These are phyloP conservation scores for Atta texana DNA, from an alignment of 1,140 invertebrate genomes.

Conservation along the genomic window DNA sequence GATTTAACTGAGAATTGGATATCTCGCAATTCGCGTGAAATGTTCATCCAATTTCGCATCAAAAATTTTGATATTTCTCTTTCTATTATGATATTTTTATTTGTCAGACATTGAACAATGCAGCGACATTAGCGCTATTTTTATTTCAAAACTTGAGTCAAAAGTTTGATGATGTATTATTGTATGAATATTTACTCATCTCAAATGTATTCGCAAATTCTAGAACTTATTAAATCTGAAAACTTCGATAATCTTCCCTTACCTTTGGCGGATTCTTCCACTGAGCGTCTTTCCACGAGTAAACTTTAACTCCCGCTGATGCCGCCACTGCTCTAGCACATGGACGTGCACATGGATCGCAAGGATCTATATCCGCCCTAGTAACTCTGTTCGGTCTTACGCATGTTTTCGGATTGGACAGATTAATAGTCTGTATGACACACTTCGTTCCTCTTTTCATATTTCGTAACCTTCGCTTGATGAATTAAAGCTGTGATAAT, in stretches of 20 bases:
- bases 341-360: not conserved
- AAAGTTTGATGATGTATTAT: not conserved
- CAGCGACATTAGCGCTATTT: not conserved
- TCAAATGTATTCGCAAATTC: not conserved
- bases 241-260: not conserved
- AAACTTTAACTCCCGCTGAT: slow-evolving; percentile 72
- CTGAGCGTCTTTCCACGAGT: slow-evolving; percentile 70
- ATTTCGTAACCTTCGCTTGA: not conserved
- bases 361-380: slow-evolving; percentile 62
- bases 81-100: not conserved
- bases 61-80: not conserved
- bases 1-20: slow-evolving; percentile 47
- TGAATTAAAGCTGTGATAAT: not conserved
- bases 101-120: not conserved
- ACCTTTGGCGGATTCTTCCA: slow-evolving; percentile 76
- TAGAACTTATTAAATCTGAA: not conserved
- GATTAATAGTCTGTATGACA: slow-evolving; percentile 77
- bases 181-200: not conserved
- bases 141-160: not conserved
- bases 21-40: not conserved
- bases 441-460: slow-evolving; percentile 75
- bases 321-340: no score
- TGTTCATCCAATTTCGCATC: not conserved
- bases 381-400: slow-evolving; percentile 69
- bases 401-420: slow-evolving; percentile 75